phyloP scores from a whole-genome alignment of 2,113 vertebrate species.

The Oophaga pumilio region DNA sequence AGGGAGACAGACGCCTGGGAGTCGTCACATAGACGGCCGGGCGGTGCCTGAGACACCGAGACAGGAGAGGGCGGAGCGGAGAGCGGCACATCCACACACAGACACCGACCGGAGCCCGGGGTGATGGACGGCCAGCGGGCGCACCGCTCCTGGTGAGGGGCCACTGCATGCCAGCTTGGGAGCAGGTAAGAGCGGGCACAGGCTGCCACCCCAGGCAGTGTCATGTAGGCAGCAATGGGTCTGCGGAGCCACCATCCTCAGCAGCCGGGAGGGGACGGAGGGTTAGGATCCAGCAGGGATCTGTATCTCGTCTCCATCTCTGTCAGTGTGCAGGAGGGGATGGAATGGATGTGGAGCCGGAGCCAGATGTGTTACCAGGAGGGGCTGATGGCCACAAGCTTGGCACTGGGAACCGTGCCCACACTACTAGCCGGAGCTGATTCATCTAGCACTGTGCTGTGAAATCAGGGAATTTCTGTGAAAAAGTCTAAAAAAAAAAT shows the following conservation, averaged over 20 bases:
- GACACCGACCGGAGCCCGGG: not conserved
- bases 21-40: conserved; percentile 43
- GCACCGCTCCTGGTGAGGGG: not conserved
- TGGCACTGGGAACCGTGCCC: too few relatives aligned
- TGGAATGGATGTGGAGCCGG: not conserved
- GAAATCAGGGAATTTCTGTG: too few relatives aligned
- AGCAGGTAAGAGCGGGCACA: conserved; percentile 45
- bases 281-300: not conserved
- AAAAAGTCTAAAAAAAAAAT: too few relatives aligned
- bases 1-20: conserved; percentile 38
- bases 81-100: not conserved
- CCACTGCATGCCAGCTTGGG: not conserved
- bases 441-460: too few relatives aligned
- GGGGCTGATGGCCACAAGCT: not conserved
- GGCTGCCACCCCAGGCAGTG: too few relatives aligned
- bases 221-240: not conserved
- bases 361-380: conserved; percentile 45
- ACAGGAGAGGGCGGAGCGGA: conserved; percentile 8
- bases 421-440: too few relatives aligned
- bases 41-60: conserved; percentile 42
- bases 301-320: not conserved
- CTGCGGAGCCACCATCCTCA: not conserved
- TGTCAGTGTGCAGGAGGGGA: not conserved
- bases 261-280: not conserved
- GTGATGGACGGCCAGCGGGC: not conserved